Conservation (phyloP, 2,113 vertebrate species). For the Carollia perspicillata region DNA sequence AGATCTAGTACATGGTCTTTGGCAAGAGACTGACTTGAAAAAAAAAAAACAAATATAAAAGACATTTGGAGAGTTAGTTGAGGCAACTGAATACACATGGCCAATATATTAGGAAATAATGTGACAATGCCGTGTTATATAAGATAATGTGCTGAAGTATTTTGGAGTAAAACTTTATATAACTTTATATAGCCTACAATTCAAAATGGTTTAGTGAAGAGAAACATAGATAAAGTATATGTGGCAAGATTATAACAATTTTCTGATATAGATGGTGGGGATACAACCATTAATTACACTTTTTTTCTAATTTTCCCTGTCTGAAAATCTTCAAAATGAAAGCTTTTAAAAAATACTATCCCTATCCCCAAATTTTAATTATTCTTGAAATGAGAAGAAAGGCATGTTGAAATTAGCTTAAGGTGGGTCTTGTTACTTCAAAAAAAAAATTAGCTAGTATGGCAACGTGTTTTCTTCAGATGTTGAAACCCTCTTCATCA, state of each 20-base stretch:
- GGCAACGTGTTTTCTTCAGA: background rate
- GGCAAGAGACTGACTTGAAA: background rate
- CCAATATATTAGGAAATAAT: background rate
- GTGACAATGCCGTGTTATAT: background rate
- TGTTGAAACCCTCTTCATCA: background rate
- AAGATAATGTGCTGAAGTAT: background rate
- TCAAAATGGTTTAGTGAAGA: background rate
- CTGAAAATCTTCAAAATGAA: background rate
- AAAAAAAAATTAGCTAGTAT: background rate
- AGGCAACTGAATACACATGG: background rate
- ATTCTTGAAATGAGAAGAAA: background rate
- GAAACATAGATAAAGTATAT: background rate
- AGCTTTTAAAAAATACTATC: background rate
- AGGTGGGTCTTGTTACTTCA: background rate
- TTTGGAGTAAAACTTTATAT: background rate
- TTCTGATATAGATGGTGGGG: background rate
- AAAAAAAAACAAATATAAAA: background rate
- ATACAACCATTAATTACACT: background rate
- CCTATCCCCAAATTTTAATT: background rate
- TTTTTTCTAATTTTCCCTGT: background rate
- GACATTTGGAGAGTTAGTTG: background rate
- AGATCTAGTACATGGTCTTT: background rate
- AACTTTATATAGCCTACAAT: background rate
- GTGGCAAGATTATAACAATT: background rate
- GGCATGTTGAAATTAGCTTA: background rate